Conservation (phyloP, 2,888 invertebrate species). For the Callimorpha dominula region DNA sequence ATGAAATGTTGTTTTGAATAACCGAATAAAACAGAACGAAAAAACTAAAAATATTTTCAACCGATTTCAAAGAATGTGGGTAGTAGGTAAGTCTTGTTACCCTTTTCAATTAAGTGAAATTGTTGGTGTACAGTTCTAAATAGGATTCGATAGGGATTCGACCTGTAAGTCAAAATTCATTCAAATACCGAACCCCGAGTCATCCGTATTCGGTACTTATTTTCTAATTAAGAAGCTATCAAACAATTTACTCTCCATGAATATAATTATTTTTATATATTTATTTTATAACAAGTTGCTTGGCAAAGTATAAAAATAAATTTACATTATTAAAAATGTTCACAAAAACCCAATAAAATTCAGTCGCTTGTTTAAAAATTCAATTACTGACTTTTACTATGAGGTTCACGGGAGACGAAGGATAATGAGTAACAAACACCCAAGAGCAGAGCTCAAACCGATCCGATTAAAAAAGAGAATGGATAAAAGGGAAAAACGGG, state of each 20-base stretch:
- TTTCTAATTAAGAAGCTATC: no score
- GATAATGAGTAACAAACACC: constrained; percentile 69
- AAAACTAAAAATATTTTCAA: no score
- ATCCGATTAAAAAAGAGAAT: constrained; percentile 56
- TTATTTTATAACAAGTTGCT: background rate
- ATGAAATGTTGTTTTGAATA: background rate
- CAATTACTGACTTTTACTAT: constrained; percentile 61
- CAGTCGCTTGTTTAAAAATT: constrained; percentile 64
- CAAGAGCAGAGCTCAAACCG: constrained; percentile 61
- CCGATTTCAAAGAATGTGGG: no score
- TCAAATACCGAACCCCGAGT: background rate
- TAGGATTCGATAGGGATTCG: background rate
- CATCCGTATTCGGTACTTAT: no score
- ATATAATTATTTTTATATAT: no score
- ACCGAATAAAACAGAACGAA: no score
- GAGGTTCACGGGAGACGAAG: constrained; percentile 44
- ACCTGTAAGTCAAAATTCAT: background rate
- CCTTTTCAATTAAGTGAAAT: background rate
- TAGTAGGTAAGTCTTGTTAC: background rate
- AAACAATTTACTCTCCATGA: no score
- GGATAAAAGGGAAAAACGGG: constrained; percentile 13
- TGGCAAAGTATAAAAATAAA: background rate
- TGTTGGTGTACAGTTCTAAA: background rate
- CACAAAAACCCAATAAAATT: constrained; percentile 48
- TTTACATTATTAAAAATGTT: constrained; percentile 15